These are phyloP conservation scores for Siphlonurus alternatus DNA, from an alignment of 2,888 invertebrate species.

Conservation along the genomic window DNA sequence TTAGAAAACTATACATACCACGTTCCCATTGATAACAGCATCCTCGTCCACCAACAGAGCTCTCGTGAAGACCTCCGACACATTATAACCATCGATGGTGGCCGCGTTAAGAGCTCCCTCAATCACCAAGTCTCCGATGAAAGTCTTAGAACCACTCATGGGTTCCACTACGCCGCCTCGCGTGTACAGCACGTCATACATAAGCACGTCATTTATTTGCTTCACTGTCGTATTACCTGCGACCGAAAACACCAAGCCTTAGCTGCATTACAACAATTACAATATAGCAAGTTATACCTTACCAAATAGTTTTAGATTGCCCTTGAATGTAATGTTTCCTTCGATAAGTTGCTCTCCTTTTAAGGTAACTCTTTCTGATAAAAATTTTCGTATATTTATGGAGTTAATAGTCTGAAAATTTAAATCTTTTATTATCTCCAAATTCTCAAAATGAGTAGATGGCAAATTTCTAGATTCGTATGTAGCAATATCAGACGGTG, in stretches of 20 bases:
- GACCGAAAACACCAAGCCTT: no score
- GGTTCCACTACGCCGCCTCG: background rate
- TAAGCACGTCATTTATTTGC: background rate
- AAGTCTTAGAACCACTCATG: background rate
- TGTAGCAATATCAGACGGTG: background rate
- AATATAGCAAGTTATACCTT: background rate
- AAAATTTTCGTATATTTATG: background rate
- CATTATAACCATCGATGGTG: background rate
- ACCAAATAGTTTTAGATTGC: background rate
- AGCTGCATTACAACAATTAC: background rate
- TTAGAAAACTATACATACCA: background rate
- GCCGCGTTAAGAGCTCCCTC: background rate
- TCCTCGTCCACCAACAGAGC: background rate
- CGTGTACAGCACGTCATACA: background rate
- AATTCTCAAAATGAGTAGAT: background rate
- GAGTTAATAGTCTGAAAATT: background rate
- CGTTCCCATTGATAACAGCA: background rate
- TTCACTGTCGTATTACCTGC: no score
- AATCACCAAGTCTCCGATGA: background rate
- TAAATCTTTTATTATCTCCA: background rate
- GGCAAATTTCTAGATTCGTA: background rate
- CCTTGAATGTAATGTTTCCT: background rate
- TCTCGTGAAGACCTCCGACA: background rate
- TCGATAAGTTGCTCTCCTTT: background rate
- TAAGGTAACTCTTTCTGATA: background rate